Evolutionary conservation across 2,797 vertebrate species (phyloP).

Genomic region (Propithecus deckenii): DNA sequence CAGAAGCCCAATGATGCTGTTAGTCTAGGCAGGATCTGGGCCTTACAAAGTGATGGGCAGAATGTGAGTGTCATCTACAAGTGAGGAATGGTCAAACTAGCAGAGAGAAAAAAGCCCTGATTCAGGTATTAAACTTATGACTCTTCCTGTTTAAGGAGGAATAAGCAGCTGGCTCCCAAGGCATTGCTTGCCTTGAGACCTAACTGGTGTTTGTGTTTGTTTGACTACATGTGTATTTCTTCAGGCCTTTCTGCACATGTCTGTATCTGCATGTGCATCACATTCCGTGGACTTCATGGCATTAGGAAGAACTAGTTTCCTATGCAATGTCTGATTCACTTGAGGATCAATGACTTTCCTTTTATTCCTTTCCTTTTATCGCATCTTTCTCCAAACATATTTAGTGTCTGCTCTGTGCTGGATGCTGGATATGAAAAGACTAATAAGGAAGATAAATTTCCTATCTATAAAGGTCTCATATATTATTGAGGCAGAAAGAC

Average conservation of each 20-base stretch:
- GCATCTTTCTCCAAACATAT: neutral
- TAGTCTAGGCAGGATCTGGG: neutral
- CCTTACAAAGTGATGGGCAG: neutral
- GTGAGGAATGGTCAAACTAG: neutral
- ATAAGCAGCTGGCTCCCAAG: neutral
- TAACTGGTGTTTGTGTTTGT: neutral
- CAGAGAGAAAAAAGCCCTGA: neutral
- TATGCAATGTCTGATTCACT: neutral
- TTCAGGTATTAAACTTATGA: neutral
- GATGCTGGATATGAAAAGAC: neutral
- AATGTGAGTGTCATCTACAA: neutral
- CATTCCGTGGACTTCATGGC: neutral
- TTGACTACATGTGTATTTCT: neutral
- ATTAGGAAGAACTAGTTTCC: conserved; percentile 32
- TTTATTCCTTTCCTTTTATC: neutral
- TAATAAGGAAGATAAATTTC: neutral
- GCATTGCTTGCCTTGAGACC: neutral
- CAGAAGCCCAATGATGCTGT: neutral
- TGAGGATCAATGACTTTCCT: neutral
- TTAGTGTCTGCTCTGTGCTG: neutral
- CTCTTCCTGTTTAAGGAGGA: neutral
- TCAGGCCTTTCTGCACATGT: neutral
- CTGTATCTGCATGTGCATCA: neutral
- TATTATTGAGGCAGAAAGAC: conserved; percentile 18
- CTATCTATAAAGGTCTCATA: neutral